phyloP scores from a whole-genome alignment of 2,888 invertebrate genomes.

The Sclerodermus sp. region DNA sequence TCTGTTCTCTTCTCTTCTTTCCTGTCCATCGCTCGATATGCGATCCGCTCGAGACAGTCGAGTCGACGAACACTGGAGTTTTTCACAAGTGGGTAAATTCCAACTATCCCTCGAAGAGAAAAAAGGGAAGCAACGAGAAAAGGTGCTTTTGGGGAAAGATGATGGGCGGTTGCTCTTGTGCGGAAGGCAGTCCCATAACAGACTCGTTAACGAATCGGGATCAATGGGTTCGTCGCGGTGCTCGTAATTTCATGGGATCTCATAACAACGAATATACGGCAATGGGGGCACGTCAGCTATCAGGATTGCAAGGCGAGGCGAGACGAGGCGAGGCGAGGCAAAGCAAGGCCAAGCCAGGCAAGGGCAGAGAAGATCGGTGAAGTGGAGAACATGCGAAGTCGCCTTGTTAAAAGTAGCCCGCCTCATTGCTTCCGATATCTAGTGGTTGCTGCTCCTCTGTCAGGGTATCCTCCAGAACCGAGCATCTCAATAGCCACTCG shows the following conservation, averaged over 20 bases:
- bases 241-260: slow-evolving; percentile 41
- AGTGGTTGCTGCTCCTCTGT: slow-evolving; percentile 37
- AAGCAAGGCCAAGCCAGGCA: slow-evolving; percentile 2
- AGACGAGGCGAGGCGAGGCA: slow-evolving; percentile 2
- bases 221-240: slow-evolving; percentile 44
- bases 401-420: slow-evolving; percentile 58
- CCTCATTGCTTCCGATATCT: slow-evolving; percentile 58
- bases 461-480: slow-evolving; percentile 39
- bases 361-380: slow-evolving; percentile 24
- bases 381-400: slow-evolving; percentile 22
- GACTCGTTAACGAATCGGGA: slow-evolving; percentile 46
- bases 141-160: slow-evolving; percentile 28
- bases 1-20: too few species aligned
- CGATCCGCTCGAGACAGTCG: too few species aligned
- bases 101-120: not conserved
- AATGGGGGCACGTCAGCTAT: slow-evolving; percentile 25
- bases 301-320: slow-evolving; percentile 6
- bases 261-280: slow-evolving; percentile 32
- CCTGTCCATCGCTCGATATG: too few species aligned
- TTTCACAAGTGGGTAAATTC: not conserved
- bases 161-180: slow-evolving; percentile 27
- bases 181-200: slow-evolving; percentile 8
- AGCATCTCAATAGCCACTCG: slow-evolving; percentile 54
- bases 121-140: slow-evolving; percentile 11
- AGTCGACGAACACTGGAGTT: not conserved